Evolutionary conservation across 2,888 invertebrate species (phyloP), one percentile per base, ranked within the genome.

Genomic region (Lithophane leautieri): DNA sequence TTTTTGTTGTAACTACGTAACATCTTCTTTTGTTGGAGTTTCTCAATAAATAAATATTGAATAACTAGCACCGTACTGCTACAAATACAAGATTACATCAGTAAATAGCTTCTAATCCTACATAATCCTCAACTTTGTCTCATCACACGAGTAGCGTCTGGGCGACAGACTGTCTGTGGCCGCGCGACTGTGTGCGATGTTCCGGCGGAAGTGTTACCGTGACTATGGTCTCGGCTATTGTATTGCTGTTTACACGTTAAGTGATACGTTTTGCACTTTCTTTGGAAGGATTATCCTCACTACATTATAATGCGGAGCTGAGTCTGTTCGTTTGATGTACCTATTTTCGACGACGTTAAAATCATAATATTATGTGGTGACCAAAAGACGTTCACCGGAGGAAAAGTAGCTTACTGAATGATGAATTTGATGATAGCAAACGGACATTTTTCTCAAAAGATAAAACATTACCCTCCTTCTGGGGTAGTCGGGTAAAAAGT

Each of bases 151-250:
- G 44, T 44, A 16, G 11, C 28, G 25, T 47, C n/a, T 8, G 6
- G 78, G 82, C 54, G 65, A 50, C 61, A 19, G 14, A 11, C 28
- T 11, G 60, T 76, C 76, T 75, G 34, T 34, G 40, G 0, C 6
- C 7, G 50, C 7, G 50, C 56, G 12, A n/a, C 61, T 7, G 16
- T 70, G 40, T 42, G 60, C 34, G 44, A 12, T 16, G 9, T 61
- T 12, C 73, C 66, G 70, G 52, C 83, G 80, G 83, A 81, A 83
- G 69, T 72, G 54, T 42, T 0, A 19, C 16, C 16, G 19, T 47
- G 3, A 42, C 4, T 54, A 12, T 50, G 50, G 19, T 16, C 16
- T 47, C 47, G 16, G 19, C 28, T 40, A 52, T 82, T 79, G 78
- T 79, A 16, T 14, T 25, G 11, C 8, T 68, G 70, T 80, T 80